Percentiles rank a stretch among this genome's conserved stretches.
Conservation (phyloP, 2,113 vertebrate genomes). For the Hemiprocne comata region DNA sequence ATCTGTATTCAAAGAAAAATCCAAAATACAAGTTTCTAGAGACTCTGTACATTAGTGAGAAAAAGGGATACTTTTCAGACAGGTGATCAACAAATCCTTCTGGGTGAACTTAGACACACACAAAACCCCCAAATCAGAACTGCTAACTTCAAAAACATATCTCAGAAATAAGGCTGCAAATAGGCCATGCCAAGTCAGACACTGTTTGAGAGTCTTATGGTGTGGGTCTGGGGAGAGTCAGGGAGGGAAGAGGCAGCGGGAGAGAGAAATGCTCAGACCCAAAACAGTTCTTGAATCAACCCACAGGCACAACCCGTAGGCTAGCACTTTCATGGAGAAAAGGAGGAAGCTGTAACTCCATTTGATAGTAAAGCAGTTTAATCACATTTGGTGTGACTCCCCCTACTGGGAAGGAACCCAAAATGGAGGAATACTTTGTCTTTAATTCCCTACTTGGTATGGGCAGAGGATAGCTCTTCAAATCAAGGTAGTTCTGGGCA, state of each 20-base stretch:
- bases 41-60: neutral
- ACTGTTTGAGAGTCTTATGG: fast-evolving
- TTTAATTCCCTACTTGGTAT: neutral
- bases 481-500: neutral
- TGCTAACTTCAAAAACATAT: fast-evolving
- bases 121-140: neutral
- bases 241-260: neutral
- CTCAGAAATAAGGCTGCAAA: neutral
- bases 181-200: fast-evolving
- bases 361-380: neutral
- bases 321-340: neutral
- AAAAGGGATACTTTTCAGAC: neutral
- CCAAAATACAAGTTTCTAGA: neutral
- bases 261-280: neutral
- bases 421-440: neutral
- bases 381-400: neutral
- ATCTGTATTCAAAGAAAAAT: neutral
- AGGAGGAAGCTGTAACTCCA: neutral
- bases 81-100: neutral
- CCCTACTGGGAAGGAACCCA: neutral
- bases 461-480: neutral
- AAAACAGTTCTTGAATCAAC: neutral
- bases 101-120: neutral
- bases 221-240: neutral
- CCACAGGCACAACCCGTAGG: neutral